These are phyloP conservation scores for Noturus placidus DNA, from an alignment of 2,113 vertebrate species.

Conservation along the genomic window DNA sequence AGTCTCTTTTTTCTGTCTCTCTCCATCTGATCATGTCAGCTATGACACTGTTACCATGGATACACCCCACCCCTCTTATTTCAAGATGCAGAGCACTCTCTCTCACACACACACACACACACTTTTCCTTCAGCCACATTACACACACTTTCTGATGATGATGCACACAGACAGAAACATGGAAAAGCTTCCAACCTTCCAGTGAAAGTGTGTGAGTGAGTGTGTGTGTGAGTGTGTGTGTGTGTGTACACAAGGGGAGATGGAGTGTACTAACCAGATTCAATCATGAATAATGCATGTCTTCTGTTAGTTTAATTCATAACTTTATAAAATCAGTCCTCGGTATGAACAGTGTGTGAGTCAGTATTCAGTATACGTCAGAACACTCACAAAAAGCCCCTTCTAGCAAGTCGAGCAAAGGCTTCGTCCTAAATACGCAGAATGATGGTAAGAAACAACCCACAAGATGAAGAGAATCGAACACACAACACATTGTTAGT, in stretches of 20 bases:
- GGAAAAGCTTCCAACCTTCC: constrained; percentile 56
- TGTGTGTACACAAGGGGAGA: background rate
- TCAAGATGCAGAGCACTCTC: background rate
- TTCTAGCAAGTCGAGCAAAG: too few relatives aligned
- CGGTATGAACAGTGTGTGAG: too few relatives aligned
- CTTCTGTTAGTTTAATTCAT: background rate
- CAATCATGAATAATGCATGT: background rate
- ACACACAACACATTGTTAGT: too few relatives aligned
- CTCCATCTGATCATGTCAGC: constrained; percentile 54
- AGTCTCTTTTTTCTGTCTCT: background rate
- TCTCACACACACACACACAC: constrained; percentile 6
- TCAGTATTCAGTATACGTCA: too few relatives aligned
- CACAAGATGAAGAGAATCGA: too few relatives aligned
- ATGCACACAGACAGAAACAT: constrained; percentile 64
- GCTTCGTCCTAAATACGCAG: too few relatives aligned
- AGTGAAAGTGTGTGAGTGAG: background rate
- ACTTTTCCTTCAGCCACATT: constrained; percentile 17
- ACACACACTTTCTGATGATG: constrained; percentile 49
- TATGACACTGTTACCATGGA: constrained; percentile 64
- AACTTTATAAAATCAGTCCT: background rate
- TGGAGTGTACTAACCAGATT: background rate
- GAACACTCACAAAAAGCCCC: too few relatives aligned
- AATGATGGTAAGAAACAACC: too few relatives aligned
- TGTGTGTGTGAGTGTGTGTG: background rate
- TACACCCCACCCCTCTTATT: constrained; percentile 59